Conservation (phyloP, 2,113 vertebrate species). For the Arvicanthis niloticus region DNA sequence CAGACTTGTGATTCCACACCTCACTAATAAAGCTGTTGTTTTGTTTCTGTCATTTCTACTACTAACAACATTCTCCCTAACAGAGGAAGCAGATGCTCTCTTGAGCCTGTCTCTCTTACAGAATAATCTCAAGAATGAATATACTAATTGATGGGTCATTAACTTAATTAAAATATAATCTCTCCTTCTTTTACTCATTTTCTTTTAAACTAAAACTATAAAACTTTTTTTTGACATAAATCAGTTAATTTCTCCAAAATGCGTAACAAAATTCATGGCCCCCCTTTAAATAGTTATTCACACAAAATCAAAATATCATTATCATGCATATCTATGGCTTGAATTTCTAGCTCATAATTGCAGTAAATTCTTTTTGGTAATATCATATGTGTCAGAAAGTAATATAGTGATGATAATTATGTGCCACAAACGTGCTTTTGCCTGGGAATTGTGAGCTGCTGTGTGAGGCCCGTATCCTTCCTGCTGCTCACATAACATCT, state of each 20-base stretch:
- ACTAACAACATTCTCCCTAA: neutral
- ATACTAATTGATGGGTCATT: neutral
- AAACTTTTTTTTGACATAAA: neutral
- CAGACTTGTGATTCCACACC: neutral
- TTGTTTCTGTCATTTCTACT: neutral
- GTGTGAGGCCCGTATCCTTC: conserved; percentile 11
- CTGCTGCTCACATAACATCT: conserved; percentile 63
- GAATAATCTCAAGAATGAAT: neutral
- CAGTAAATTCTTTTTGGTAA: conserved; percentile 62
- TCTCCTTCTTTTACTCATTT: neutral
- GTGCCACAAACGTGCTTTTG: conserved; percentile 54
- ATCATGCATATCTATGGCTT: conserved; percentile 25
- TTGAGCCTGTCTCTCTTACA: neutral
- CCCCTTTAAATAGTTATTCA: neutral
- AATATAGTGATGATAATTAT: conserved; percentile 54
- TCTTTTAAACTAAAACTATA: neutral
- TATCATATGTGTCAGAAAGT: conserved; percentile 42
- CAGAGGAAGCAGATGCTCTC: neutral
- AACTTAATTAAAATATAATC: neutral
- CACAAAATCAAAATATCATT: conserved; percentile 42
- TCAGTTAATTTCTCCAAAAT: conserved; percentile 24
- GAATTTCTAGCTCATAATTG: conserved; percentile 59
- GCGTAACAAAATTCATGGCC: neutral
- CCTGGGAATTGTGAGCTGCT: neutral
- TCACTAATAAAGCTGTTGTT: neutral